Percentiles rank a stretch among this genome's conserved stretches.
Evolutionary conservation across 1,140 invertebrate genomes (phyloP).

Genomic region (Cherax quadricarinatus): DNA sequence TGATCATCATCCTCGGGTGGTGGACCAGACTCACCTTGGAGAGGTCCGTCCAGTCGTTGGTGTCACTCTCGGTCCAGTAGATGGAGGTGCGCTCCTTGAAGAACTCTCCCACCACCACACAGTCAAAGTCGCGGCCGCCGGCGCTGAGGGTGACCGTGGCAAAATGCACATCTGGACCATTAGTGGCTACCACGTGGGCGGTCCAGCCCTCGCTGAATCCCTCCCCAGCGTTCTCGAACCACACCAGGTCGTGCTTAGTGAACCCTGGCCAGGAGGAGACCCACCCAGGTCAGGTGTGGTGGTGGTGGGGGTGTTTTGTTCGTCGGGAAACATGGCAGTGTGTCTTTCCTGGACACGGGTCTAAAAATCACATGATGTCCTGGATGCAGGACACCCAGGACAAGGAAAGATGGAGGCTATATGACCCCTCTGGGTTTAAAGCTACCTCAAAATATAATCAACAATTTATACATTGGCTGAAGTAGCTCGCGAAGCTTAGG

Average conservation of each 20-base stretch:
- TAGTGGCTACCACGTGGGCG: slow-evolving; percentile 74
- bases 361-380: no score
- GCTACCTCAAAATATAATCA: no score
- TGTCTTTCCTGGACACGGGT: no score
- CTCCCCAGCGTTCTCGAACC: slow-evolving; percentile 61
- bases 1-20: no score
- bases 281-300: neutral
- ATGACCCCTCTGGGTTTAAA: no score
- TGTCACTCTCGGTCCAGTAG: slow-evolving; percentile 75
- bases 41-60: slow-evolving; percentile 75
- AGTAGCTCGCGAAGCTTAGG: no score
- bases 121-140: slow-evolving; percentile 74
- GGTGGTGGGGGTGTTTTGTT: no score
- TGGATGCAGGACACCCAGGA: no score
- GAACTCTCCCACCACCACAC: slow-evolving; percentile 76
- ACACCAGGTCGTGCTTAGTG: slow-evolving; percentile 49
- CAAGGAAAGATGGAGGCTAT: no score
- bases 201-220: slow-evolving; percentile 74
- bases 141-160: slow-evolving; percentile 74
- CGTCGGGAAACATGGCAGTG: no score
- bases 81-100: slow-evolving; percentile 75
- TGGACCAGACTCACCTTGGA: slow-evolving; percentile 72
- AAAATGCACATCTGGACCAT: slow-evolving; percentile 76
- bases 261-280: neutral
- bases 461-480: no score